phyloP scores from a whole-genome alignment of 2,797 vertebrate genomes.

The Phoxinus dragarum region DNA sequence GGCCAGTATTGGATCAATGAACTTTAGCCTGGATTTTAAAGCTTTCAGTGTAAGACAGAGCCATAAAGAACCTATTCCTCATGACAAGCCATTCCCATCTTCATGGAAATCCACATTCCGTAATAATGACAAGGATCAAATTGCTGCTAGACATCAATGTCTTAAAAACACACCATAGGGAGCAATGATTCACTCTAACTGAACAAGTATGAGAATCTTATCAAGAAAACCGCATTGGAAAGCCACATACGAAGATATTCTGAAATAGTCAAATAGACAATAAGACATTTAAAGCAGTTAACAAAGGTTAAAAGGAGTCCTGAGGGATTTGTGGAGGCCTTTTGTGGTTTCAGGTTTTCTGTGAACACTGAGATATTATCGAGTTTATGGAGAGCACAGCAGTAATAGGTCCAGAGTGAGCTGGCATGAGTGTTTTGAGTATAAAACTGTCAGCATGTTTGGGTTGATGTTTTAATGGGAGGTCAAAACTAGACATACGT shows the following conservation, averaged over 20 bases:
- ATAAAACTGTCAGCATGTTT: conserved; percentile 45
- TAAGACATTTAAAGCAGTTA: conserved; percentile 30
- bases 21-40: conserved; percentile 15
- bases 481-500: conserved; percentile 72
- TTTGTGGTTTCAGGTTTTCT: conserved; percentile 10
- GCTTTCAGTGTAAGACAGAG: neutral
- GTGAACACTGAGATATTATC: conserved; percentile 2
- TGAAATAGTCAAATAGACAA: conserved; percentile 24
- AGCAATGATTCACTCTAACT: conserved; percentile 47
- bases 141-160: conserved; percentile 43
- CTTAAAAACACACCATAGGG: conserved; percentile 28
- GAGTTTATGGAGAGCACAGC: conserved; percentile 10
- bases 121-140: conserved; percentile 29
- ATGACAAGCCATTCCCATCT: conserved; percentile 8
- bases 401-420: conserved; percentile 4
- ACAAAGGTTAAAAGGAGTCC: conserved; percentile 21
- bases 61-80: conserved; percentile 14
- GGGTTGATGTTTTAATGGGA: conserved; percentile 68
- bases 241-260: neutral
- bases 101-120: neutral
- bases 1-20: conserved; percentile 1
- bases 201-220: conserved; percentile 49
- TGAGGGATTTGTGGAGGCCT: conserved; percentile 26
- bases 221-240: neutral
- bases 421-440: conserved; percentile 9